Percentiles rank a stretch among this genome's conserved stretches.
Conservation (phyloP, 2,888 invertebrate genomes). For the Agrotis clavis region DNA sequence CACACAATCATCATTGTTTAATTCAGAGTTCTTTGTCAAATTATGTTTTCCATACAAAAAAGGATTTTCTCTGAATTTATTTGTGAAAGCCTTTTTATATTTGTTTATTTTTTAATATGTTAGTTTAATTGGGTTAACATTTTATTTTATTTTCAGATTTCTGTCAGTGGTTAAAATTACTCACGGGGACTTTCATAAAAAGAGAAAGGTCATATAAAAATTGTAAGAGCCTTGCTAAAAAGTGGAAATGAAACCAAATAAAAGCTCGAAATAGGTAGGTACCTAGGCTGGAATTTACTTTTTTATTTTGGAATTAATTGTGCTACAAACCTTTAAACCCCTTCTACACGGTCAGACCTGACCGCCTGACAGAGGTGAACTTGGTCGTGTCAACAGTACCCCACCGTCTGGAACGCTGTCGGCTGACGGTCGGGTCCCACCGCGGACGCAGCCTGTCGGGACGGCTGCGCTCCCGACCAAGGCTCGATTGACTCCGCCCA, state of each 20-base stretch:
- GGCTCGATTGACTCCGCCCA: no score
- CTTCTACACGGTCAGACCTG: no score
- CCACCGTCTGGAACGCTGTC: no score
- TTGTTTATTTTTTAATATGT: constrained; percentile 8
- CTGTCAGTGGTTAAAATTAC: neutral
- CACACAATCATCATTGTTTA: constrained; percentile 20
- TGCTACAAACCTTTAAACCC: neutral
- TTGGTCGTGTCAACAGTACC: no score
- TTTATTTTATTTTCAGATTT: constrained; percentile 7
- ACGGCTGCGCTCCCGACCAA: no score
- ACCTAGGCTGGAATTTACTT: neutral
- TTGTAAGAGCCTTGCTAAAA: neutral
- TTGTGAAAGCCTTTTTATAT: constrained; percentile 14
- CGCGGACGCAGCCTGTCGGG: no score
- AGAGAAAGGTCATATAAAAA: constrained; percentile 12
- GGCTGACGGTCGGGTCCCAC: no score
- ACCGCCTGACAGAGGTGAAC: no score
- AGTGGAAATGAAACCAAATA: neutral
- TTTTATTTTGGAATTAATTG: neutral
- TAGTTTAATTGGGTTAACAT: neutral
- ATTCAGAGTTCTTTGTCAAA: constrained; percentile 23
- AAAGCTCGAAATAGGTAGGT: neutral
- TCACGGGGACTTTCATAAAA: constrained; percentile 4
- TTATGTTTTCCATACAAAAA: constrained; percentile 12
- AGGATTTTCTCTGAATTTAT: constrained; percentile 1